These are phyloP conservation scores for Crossocerus cetratus DNA, from an alignment of 2,888 invertebrate species.

Conservation along the genomic window DNA sequence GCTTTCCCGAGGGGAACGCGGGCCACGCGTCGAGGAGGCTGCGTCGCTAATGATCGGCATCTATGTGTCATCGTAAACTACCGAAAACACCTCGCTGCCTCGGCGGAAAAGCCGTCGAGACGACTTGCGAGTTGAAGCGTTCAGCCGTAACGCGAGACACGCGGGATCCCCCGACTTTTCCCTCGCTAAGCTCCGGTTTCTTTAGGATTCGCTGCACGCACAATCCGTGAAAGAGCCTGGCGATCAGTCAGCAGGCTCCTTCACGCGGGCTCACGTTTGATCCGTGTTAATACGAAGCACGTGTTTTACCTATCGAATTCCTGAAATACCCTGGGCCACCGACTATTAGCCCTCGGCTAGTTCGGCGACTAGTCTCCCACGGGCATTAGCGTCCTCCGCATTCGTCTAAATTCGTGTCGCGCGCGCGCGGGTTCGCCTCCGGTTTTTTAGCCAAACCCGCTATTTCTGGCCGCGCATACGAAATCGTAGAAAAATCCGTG, in stretches of 20 bases:
- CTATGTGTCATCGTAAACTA: background rate
- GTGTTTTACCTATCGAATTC: slow-evolving; percentile 9
- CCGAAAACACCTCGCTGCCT: background rate
- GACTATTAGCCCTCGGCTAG: background rate
- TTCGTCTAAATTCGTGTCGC: background rate
- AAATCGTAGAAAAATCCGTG: background rate
- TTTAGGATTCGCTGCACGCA: background rate
- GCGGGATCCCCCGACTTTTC: background rate
- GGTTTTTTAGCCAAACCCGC: background rate
- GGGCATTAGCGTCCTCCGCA: background rate
- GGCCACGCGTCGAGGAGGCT: too few species aligned
- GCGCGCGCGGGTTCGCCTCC: background rate
- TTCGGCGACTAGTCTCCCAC: background rate
- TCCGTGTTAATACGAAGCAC: background rate
- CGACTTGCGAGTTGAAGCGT: too few species aligned
- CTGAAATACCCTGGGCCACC: slow-evolving; percentile 9
- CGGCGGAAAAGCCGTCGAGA: background rate
- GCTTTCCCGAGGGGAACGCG: background rate
- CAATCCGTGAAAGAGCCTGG: background rate
- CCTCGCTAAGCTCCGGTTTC: background rate
- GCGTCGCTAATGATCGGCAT: background rate
- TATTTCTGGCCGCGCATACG: background rate
- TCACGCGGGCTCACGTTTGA: background rate
- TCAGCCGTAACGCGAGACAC: background rate
- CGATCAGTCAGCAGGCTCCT: background rate